These are phyloP conservation scores for Nothobranchius furzeri DNA, from an alignment of 2,113 vertebrate species.

Conservation along the genomic window DNA sequence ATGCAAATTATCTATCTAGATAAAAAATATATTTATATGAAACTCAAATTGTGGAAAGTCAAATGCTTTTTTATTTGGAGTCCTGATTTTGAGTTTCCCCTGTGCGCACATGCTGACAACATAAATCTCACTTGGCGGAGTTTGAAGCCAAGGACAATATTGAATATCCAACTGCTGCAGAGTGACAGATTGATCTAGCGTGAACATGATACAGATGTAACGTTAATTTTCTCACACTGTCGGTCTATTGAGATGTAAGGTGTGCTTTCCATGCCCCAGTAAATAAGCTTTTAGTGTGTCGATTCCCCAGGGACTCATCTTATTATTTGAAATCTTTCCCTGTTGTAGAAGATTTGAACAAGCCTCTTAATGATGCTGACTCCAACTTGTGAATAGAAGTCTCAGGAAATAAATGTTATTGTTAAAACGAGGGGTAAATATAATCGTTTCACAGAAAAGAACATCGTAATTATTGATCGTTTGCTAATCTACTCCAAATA, in stretches of 20 bases:
- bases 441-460: neutral
- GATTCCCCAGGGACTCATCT: slow-evolving; percentile 65
- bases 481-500: neutral
- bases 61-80: slow-evolving; percentile 30
- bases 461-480: neutral
- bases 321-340: slow-evolving; percentile 74
- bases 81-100: slow-evolving; percentile 37
- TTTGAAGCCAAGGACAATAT: slow-evolving; percentile 74
- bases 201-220: slow-evolving; percentile 68
- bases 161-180: slow-evolving; percentile 54
- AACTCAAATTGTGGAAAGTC: slow-evolving; percentile 9
- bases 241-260: slow-evolving; percentile 70
- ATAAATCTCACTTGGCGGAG: slow-evolving; percentile 62
- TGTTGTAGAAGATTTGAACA: slow-evolving; percentile 65
- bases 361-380: slow-evolving; percentile 33
- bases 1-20: slow-evolving; percentile 17
- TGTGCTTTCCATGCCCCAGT: slow-evolving; percentile 63
- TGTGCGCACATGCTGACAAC: slow-evolving; percentile 23
- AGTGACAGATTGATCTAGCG: slow-evolving; percentile 71
- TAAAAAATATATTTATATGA: slow-evolving; percentile 29
- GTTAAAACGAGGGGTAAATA: too few species aligned
- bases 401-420: neutral
- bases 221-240: slow-evolving; percentile 63
- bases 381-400: slow-evolving; percentile 57
- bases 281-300: slow-evolving; percentile 74